Percentiles rank a stretch among this genome's conserved stretches.
Evolutionary conservation across 35 echinoderm and acorn worm genomes (phyloP).

Genomic region (Ophiothrix spiculata): DNA sequence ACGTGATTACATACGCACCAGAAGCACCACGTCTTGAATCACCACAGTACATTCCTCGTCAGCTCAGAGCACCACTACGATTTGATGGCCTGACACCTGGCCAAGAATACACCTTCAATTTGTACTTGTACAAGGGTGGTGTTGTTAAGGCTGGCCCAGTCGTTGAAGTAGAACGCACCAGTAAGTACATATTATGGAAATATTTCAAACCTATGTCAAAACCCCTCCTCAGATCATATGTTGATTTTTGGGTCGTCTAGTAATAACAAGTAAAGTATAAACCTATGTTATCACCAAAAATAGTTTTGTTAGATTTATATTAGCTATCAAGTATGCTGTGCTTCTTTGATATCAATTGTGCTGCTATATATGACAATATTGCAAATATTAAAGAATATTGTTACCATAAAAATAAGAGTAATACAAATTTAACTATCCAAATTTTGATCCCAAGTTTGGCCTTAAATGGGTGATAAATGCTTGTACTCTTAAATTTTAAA

Average conservation of each 20-base stretch:
- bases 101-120: constrained; percentile 58
- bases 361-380: too few relatives aligned
- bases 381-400: not conserved
- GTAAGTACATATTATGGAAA: too few relatives aligned
- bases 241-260: too few relatives aligned
- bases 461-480: not conserved
- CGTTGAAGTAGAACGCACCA: constrained; percentile 35
- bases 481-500: not conserved
- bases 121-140: constrained; percentile 44
- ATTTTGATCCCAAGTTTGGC: not conserved
- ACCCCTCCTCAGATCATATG: not conserved
- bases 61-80: not conserved
- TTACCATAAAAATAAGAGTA: not conserved
- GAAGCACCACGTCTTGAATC: constrained; percentile 31
- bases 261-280: too few relatives aligned
- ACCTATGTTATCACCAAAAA: too few relatives aligned
- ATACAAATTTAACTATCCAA: not conserved
- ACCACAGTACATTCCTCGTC: constrained; percentile 27
- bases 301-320: too few relatives aligned
- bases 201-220: too few relatives aligned
- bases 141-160: constrained; percentile 34
- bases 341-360: too few relatives aligned
- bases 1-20: constrained; percentile 54
- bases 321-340: too few relatives aligned
- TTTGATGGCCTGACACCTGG: constrained; percentile 55